phyloP scores from a whole-genome alignment of 2,888 invertebrate species.

The Pachycephus smyrnensis region DNA sequence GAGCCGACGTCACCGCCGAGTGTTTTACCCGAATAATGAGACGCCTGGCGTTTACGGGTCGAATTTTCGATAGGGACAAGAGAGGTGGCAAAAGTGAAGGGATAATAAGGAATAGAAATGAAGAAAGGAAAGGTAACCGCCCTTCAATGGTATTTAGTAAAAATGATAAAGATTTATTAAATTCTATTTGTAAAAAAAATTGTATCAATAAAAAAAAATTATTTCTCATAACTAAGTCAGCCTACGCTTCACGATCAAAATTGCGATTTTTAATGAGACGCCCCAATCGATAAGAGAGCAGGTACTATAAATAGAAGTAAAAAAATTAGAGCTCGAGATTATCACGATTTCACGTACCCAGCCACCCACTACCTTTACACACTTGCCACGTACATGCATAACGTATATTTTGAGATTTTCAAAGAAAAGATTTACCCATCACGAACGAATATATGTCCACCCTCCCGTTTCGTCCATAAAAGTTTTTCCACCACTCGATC shows the following conservation, averaged over 20 bases:
- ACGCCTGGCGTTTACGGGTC: background rate
- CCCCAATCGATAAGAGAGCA: background rate
- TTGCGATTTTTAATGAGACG: background rate
- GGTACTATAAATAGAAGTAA: no score
- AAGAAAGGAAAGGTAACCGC: background rate
- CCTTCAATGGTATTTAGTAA: background rate
- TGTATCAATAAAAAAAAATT: background rate
- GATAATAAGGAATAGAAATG: background rate
- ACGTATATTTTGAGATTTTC: background rate
- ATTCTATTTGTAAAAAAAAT: background rate
- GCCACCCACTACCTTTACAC: no score
- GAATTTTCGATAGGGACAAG: background rate
- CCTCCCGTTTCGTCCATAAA: background rate
- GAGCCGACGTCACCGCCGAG: background rate
- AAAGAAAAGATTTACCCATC: background rate
- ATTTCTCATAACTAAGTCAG: background rate
- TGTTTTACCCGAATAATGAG: background rate
- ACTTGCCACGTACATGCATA: background rate
- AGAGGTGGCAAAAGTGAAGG: background rate
- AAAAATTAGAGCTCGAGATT: no score
- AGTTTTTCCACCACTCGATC: background rate
- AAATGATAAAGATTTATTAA: background rate
- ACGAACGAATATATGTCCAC: background rate
- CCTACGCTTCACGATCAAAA: background rate
- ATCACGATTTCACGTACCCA: no score